Evolutionary conservation across 2,888 invertebrate species (phyloP).

Genomic region (Anticlea derivata): DNA sequence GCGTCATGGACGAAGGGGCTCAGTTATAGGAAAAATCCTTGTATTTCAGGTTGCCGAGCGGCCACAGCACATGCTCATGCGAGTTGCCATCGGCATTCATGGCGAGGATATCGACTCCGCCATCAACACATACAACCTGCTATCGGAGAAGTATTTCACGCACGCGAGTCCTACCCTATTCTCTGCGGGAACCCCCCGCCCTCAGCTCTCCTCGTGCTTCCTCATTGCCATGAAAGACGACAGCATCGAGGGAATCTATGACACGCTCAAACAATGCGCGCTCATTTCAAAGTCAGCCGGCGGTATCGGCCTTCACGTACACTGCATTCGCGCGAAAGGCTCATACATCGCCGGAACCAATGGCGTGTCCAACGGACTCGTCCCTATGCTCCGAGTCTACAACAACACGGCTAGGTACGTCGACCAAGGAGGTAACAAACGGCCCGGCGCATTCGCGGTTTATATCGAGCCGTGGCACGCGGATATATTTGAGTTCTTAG

Average conservation of each 20-base stretch:
- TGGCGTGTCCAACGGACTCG: conserved; percentile 96
- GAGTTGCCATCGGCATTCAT: conserved; percentile 98
- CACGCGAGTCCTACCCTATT: conserved; percentile 99
- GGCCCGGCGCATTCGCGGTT: conserved; percentile 98
- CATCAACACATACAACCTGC: conserved; percentile 97
- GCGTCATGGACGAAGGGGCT: too few relatives aligned
- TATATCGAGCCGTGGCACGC: conserved; percentile 99
- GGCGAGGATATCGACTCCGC: conserved; percentile 95
- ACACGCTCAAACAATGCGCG: conserved; percentile 96
- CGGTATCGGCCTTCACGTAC: conserved; percentile 98
- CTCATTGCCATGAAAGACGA: conserved; percentile 97
- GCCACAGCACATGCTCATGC: conserved; percentile 99
- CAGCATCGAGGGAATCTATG: conserved; percentile 97
- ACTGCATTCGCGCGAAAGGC: conserved; percentile 96
- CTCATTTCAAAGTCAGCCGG: conserved; percentile 98
- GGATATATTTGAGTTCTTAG: conserved; percentile 97
- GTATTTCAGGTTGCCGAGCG: conserved; percentile 90
- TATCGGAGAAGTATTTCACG: conserved; percentile 98
- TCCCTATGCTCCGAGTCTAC: conserved; percentile 97
- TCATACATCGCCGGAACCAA: conserved; percentile 97
- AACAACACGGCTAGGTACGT: conserved; percentile 98
- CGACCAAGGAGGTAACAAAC: conserved; percentile 98
- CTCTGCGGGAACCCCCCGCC: conserved; percentile 95
- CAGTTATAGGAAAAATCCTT: too few relatives aligned
- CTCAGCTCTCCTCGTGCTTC: conserved; percentile 98